phyloP scores from a whole-genome alignment of 1,140 invertebrate species.

The Galleria mellonella region DNA sequence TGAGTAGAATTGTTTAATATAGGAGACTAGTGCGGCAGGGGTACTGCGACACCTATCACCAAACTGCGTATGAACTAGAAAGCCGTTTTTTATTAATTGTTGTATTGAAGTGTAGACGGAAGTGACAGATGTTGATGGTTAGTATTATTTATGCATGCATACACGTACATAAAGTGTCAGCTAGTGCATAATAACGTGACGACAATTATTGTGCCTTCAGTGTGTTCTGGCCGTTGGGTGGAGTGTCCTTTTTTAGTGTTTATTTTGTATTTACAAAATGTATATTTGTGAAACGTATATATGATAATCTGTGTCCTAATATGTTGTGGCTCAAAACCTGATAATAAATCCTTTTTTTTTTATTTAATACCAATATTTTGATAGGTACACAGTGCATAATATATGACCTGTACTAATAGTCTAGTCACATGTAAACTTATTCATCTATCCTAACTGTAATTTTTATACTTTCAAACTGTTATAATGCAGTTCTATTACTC shows the following conservation, averaged over 20 bases:
- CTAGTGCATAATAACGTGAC: constrained; percentile 10
- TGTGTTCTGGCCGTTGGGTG: constrained; percentile 20
- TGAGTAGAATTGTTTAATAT: too few relatives aligned
- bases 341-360: neutral
- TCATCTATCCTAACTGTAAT: too few relatives aligned
- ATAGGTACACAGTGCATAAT: too few relatives aligned
- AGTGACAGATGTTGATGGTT: neutral
- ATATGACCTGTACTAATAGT: too few relatives aligned
- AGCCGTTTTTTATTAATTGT: neutral
- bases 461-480: too few relatives aligned
- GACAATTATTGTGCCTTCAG: constrained; percentile 34
- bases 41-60: too few relatives aligned
- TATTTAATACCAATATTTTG: neutral
- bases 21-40: too few relatives aligned
- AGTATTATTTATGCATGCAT: neutral
- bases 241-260: constrained; percentile 11
- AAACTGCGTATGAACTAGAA: too few relatives aligned
- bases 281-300: neutral
- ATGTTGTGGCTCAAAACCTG: neutral
- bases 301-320: neutral
- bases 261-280: constrained; percentile 4
- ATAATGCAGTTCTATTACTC: too few relatives aligned
- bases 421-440: too few relatives aligned
- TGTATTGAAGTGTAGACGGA: neutral
- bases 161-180: neutral